Evolutionary conservation across 2,888 invertebrate species (phyloP).

Genomic region (Drosophila melanosoma): DNA sequence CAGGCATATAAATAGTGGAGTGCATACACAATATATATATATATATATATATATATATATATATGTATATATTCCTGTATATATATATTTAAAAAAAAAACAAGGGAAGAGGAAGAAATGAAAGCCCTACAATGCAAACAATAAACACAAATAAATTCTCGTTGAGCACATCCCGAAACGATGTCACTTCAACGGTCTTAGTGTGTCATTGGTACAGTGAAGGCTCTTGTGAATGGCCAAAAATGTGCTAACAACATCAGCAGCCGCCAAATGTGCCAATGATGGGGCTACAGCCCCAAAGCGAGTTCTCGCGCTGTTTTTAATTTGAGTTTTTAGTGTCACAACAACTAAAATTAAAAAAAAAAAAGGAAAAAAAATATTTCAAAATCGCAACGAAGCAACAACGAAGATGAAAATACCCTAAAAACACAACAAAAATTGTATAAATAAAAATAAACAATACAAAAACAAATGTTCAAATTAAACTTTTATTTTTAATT

Average conservation of each 20-base stretch:
- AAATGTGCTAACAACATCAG: constrained; percentile 35
- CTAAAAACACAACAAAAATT: background rate
- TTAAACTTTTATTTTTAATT: background rate
- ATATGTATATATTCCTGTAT: background rate
- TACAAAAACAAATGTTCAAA: background rate
- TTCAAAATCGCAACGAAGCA: background rate
- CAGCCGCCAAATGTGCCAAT: constrained; percentile 37
- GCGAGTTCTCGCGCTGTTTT: constrained; percentile 29
- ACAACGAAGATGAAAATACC: background rate
- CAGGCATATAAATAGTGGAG: background rate
- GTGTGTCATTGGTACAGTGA: constrained; percentile 21
- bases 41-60: background rate
- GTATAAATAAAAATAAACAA: background rate
- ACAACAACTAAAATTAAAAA: constrained; percentile 16
- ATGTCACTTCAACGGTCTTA: constrained; percentile 19
- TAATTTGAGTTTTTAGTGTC: constrained; percentile 37
- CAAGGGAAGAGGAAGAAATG: background rate
- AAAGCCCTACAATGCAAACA: background rate
- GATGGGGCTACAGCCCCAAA: constrained; percentile 28
- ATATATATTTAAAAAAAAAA: background rate
- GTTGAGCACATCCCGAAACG: constrained; percentile 1
- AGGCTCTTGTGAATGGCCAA: constrained; percentile 13
- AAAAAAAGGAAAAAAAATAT: background rate
- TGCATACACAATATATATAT: constrained; percentile 2
- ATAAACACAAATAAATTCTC: constrained; percentile 10